A percentile compares a stretch with the other conserved stretches of the same genome.
These are phyloP conservation scores for Laupala kohalensis DNA, from an alignment of 1,140 invertebrate genomes.

Conservation along the genomic window DNA sequence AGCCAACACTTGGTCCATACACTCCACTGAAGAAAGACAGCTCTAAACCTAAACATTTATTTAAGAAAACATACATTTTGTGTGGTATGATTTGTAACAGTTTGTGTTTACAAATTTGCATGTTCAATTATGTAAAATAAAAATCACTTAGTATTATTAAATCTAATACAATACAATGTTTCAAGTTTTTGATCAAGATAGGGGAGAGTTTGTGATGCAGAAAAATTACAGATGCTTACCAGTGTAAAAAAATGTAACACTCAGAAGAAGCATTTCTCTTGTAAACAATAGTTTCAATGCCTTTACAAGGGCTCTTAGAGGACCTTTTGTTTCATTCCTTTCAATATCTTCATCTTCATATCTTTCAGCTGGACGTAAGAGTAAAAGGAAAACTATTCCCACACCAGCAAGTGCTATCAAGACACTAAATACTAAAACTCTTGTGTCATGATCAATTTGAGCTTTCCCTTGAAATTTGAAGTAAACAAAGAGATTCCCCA, in stretches of 20 bases:
- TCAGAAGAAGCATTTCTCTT: conserved; percentile 70
- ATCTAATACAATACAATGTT: too few relatives aligned
- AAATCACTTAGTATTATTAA: too few relatives aligned
- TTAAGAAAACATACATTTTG: background rate
- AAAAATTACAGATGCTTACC: too few relatives aligned
- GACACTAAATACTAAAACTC: conserved; percentile 61
- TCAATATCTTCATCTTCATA: conserved; percentile 36
- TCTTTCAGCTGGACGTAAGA: conserved; percentile 40
- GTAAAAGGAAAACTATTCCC: conserved; percentile 53
- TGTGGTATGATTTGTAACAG: too few relatives aligned
- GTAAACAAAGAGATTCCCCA: conserved; percentile 88
- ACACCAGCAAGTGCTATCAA: conserved; percentile 46
- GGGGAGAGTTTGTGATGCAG: too few relatives aligned
- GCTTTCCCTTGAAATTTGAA: conserved; percentile 70
- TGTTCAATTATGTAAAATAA: too few relatives aligned
- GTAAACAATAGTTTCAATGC: conserved; percentile 66
- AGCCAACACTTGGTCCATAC: conserved; percentile 81
- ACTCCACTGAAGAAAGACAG: conserved; percentile 91
- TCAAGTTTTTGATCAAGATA: too few relatives aligned
- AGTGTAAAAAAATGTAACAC: conserved; percentile 80
- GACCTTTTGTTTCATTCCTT: conserved; percentile 37
- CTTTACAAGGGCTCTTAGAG: conserved; percentile 50
- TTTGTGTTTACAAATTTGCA: too few relatives aligned
- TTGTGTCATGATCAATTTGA: conserved; percentile 43
- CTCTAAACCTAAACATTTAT: conserved; percentile 55